A percentile compares a stretch with the other conserved stretches of the same genome.
Conservation (phyloP, 2,888 invertebrate species). For the Platycheirus rosarum region DNA sequence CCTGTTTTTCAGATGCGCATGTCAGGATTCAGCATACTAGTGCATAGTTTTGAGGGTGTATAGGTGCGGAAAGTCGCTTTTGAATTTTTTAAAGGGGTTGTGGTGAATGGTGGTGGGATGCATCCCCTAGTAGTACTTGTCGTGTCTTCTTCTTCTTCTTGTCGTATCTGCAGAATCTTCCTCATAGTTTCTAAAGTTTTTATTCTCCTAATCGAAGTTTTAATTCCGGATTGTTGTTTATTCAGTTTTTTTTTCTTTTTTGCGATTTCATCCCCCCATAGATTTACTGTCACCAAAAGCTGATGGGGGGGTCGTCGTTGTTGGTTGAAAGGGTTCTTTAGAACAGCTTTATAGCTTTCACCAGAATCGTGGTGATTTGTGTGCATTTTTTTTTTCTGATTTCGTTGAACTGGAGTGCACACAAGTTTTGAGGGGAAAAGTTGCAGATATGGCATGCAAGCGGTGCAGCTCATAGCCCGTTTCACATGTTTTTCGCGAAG, state of each 20-base stretch:
- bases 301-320: neutral
- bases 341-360: slow-evolving; percentile 67
- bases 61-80: neutral
- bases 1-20: slow-evolving; percentile 54
- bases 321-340: slow-evolving; percentile 5
- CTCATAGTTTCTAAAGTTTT: slow-evolving; percentile 29
- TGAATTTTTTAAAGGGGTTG: neutral
- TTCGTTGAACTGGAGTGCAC: slow-evolving; percentile 46
- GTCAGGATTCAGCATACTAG: slow-evolving; percentile 38
- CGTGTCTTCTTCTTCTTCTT: neutral
- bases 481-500: slow-evolving; percentile 14
- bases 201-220: slow-evolving; percentile 69
- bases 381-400: slow-evolving; percentile 9
- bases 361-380: slow-evolving; percentile 50
- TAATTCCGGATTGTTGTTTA: slow-evolving; percentile 55
- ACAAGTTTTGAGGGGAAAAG: slow-evolving; percentile 55
- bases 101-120: slow-evolving; percentile 38
- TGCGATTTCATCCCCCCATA: slow-evolving; percentile 4
- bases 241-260: slow-evolving; percentile 21
- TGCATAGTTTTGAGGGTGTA: slow-evolving; percentile 36
- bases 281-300: slow-evolving; percentile 37
- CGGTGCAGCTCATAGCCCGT: slow-evolving; percentile 38
- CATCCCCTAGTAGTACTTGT: slow-evolving; percentile 57
- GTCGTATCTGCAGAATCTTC: slow-evolving; percentile 51
- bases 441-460: slow-evolving; percentile 39